phyloP scores from a whole-genome alignment of 1,140 invertebrate genomes.

The Sesamia nonagrioides region DNA sequence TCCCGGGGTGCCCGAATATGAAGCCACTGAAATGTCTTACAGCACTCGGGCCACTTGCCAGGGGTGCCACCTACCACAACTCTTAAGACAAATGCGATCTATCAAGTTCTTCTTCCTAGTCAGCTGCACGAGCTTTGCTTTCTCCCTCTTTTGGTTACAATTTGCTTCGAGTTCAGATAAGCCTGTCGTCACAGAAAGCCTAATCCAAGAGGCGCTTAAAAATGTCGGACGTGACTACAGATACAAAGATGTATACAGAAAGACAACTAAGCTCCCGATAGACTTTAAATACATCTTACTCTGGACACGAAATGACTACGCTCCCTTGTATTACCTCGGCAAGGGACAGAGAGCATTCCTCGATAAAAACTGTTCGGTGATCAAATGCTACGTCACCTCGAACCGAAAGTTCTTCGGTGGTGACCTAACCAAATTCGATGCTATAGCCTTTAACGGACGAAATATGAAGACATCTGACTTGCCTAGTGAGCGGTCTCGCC shows the following conservation, averaged over 20 bases:
- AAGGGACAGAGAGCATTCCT: constrained; percentile 72
- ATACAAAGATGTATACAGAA: constrained; percentile 71
- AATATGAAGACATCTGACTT: constrained; percentile 62
- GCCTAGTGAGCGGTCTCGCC: constrained; percentile 71
- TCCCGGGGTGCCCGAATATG: constrained; percentile 57
- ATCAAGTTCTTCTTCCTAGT: constrained; percentile 63
- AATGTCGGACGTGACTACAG: constrained; percentile 70
- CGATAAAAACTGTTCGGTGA: constrained; percentile 70
- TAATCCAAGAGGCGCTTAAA: constrained; percentile 69
- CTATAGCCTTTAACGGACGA: constrained; percentile 82
- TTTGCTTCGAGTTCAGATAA: constrained; percentile 24
- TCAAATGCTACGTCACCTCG: constrained; percentile 76
- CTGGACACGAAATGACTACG: constrained; percentile 68
- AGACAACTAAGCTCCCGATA: constrained; percentile 62
- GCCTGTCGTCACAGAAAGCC: constrained; percentile 52
- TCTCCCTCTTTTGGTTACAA: constrained; percentile 66
- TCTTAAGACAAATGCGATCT: constrained; percentile 59
- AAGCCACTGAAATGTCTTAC: constrained; percentile 60
- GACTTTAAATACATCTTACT: constrained; percentile 71
- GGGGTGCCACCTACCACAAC: constrained; percentile 48
- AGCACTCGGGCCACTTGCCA: constrained; percentile 49
- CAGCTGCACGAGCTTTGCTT: constrained; percentile 63
- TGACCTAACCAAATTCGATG: constrained; percentile 79
- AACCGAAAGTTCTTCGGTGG: constrained; percentile 70
- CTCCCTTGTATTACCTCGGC: constrained; percentile 68